Evolutionary conservation across 2,797 vertebrate genomes (phyloP).

Genomic region (Phataginus tricuspis): DNA sequence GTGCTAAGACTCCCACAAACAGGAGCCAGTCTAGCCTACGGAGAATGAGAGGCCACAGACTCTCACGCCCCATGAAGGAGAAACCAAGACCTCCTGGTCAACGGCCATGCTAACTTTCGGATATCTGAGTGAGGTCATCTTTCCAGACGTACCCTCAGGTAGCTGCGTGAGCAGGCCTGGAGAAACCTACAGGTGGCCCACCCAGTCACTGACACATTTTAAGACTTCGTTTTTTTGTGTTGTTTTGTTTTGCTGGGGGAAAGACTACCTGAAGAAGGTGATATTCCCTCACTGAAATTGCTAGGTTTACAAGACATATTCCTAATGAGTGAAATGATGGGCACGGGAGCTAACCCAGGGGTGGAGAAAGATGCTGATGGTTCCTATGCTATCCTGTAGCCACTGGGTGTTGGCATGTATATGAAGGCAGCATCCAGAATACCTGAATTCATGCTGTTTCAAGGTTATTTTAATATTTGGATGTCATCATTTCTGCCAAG

Average conservation of each 20-base stretch:
- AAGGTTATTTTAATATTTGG: neutral
- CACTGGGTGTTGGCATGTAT: neutral
- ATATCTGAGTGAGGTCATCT: neutral
- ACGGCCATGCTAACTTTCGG: neutral
- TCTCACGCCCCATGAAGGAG: neutral
- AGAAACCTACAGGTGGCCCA: neutral
- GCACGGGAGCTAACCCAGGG: neutral
- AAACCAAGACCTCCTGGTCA: neutral
- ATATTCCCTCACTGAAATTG: neutral
- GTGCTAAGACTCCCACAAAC: neutral
- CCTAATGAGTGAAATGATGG: neutral
- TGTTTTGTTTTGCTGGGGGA: neutral
- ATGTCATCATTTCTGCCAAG: neutral
- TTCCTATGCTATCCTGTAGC: neutral
- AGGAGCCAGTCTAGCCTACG: neutral
- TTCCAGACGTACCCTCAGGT: neutral
- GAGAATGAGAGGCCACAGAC: neutral
- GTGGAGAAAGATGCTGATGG: neutral
- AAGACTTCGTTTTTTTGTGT: neutral
- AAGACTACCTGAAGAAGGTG: neutral
- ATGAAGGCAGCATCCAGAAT: neutral
- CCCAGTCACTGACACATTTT: neutral
- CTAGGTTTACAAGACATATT: neutral
- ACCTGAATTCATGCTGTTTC: neutral
- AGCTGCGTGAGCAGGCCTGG: neutral